These are phyloP conservation scores for Protaetia brevitarsis DNA, from an alignment of 1,140 invertebrate genomes.

Conservation along the genomic window DNA sequence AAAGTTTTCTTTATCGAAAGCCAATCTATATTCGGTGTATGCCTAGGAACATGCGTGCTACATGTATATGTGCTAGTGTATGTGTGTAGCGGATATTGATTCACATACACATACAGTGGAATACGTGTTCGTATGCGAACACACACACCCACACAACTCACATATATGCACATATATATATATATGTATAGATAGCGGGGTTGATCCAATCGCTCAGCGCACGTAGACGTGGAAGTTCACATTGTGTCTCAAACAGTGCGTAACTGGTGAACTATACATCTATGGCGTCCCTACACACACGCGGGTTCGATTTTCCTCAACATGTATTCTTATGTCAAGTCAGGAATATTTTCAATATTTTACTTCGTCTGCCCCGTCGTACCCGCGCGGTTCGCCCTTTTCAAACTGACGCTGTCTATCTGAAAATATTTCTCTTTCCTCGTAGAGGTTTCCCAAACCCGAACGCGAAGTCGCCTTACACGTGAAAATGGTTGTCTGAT, in stretches of 20 bases:
- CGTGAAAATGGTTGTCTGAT: background rate
- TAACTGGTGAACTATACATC: slow-evolving; percentile 24
- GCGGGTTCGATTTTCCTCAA: slow-evolving; percentile 24
- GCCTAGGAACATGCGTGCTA: slow-evolving; percentile 32
- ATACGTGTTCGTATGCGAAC: background rate
- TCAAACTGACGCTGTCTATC: slow-evolving; percentile 1
- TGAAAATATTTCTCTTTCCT: background rate
- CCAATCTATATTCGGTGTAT: slow-evolving; percentile 31
- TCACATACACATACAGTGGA: slow-evolving; percentile 28
- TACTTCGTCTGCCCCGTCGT: background rate
- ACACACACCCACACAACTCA: background rate
- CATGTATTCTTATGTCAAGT: slow-evolving; percentile 22
- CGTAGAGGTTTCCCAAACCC: background rate
- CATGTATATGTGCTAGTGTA: slow-evolving; percentile 30
- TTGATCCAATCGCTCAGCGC: slow-evolving; percentile 30
- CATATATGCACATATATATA: background rate
- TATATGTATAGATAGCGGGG: slow-evolving; percentile 29
- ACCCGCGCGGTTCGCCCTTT: background rate
- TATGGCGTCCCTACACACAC: slow-evolving; percentile 26
- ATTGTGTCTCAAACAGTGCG: slow-evolving; percentile 22
- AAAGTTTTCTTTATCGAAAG: slow-evolving; percentile 31
- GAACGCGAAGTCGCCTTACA: background rate
- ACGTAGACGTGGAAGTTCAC: slow-evolving; percentile 9
- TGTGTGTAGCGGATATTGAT: slow-evolving; percentile 35
- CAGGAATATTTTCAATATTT: slow-evolving; percentile 20